Conservation (phyloP, 2,888 invertebrate genomes). For the Smittia aterrima region DNA sequence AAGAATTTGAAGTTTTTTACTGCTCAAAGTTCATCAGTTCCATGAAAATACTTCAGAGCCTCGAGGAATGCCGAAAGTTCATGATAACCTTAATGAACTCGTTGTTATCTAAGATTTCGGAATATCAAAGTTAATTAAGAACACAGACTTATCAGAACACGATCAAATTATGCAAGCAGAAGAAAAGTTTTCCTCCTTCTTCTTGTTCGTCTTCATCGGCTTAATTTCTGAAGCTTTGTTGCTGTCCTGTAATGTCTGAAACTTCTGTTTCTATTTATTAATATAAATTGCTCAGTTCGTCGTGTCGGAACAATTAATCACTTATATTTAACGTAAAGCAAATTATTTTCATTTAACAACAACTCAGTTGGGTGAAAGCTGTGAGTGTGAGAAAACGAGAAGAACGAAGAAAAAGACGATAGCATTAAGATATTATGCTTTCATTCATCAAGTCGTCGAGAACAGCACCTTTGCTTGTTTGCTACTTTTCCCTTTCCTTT, state of each 20-base stretch:
- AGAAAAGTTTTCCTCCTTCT: neutral
- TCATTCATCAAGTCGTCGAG: conserved; percentile 15
- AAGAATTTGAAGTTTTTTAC: too few species aligned
- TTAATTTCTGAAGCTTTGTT: neutral
- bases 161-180: neutral
- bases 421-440: conserved; percentile 24
- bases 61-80: neutral
- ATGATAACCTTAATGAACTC: conserved; percentile 1
- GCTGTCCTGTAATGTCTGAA: neutral
- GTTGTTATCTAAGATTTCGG: neutral
- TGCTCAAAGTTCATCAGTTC: too few species aligned
- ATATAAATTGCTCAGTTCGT: conserved; percentile 12
- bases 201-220: neutral
- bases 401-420: neutral
- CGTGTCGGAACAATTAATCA: conserved; percentile 1
- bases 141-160: neutral
- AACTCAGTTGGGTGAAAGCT: too few species aligned
- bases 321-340: conserved; percentile 4
- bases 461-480: neutral
- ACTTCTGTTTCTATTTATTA: conserved; percentile 12
- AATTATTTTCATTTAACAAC: conserved; percentile 12
- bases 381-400: too few species aligned
- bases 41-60: too few species aligned
- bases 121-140: neutral
- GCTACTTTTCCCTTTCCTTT: too few species aligned